These are phyloP conservation scores for Loripinus fragilis DNA, from an alignment of 2,888 invertebrate genomes.

Conservation along the genomic window DNA sequence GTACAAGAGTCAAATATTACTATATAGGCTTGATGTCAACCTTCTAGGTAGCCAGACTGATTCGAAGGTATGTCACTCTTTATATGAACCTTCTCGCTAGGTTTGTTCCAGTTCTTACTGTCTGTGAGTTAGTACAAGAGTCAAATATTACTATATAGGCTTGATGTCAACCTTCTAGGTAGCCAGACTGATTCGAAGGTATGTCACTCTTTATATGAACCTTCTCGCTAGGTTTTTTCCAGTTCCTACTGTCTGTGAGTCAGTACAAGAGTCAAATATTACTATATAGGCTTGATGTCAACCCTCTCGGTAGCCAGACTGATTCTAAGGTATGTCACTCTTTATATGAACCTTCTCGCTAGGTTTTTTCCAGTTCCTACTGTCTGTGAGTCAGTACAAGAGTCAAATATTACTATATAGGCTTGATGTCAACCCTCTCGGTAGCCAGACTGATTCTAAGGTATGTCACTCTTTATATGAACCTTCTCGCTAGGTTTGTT, in stretches of 20 bases:
- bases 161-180: conserved; percentile 80
- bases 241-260: conserved; percentile 77
- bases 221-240: conserved; percentile 76
- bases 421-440: conserved; percentile 79
- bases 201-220: no score
- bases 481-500: no score
- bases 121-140: conserved; percentile 78
- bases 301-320: conserved; percentile 73
- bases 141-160: conserved; percentile 75
- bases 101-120: conserved; percentile 77
- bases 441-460: conserved; percentile 67
- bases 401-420: conserved; percentile 77
- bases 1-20: conserved; percentile 76
- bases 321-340: conserved; percentile 52
- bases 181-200: conserved; percentile 64
- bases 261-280: conserved; percentile 77
- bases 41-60: conserved; percentile 73
- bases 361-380: conserved; percentile 76
- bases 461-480: no score
- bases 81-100: no score
- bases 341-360: no score
- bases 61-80: conserved; percentile 50
- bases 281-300: conserved; percentile 79
- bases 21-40: conserved; percentile 80
- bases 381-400: conserved; percentile 78